phyloP scores from a whole-genome alignment of 2,797 vertebrate species.

The Hyperoplus immaculatus region DNA sequence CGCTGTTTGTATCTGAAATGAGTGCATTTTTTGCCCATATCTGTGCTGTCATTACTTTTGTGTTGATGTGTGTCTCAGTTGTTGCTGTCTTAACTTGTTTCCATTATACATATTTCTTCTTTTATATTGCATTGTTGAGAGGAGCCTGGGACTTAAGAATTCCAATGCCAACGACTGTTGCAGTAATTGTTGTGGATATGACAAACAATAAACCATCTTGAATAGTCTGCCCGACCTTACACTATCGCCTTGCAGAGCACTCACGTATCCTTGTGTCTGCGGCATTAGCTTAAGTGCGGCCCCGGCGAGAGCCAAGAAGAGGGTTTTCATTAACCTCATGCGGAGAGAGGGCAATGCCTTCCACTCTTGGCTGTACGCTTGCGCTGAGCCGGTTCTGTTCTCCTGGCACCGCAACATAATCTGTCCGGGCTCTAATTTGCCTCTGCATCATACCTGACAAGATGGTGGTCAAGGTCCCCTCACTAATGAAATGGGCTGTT shows the following conservation, averaged over 20 bases:
- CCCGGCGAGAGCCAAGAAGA: conserved; percentile 27
- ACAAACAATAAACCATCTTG: no score
- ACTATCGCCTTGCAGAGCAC: neutral
- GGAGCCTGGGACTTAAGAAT: no score
- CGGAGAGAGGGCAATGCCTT: conserved; percentile 32
- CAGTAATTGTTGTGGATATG: no score
- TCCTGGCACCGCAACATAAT: conserved; percentile 39
- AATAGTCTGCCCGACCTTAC: neutral
- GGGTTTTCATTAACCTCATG: conserved; percentile 55
- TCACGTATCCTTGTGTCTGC: conserved; percentile 1
- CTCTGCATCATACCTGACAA: conserved; percentile 17
- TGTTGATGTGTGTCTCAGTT: no score
- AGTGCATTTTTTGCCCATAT: neutral
- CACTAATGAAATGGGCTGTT: conserved; percentile 41
- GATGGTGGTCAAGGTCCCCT: conserved; percentile 28
- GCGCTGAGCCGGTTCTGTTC: conserved; percentile 20
- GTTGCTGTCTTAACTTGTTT: no score
- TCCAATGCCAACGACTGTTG: no score
- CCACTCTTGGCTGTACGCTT: neutral
- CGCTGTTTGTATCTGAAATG: conserved; percentile 1
- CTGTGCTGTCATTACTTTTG: neutral
- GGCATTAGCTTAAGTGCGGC: conserved; percentile 43
- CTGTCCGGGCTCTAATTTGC: conserved; percentile 13
- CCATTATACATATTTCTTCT: no score
- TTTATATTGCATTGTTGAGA: no score